Evolutionary conservation across 2,797 vertebrate genomes (phyloP).

Genomic region (Diglossa cyanea): DNA sequence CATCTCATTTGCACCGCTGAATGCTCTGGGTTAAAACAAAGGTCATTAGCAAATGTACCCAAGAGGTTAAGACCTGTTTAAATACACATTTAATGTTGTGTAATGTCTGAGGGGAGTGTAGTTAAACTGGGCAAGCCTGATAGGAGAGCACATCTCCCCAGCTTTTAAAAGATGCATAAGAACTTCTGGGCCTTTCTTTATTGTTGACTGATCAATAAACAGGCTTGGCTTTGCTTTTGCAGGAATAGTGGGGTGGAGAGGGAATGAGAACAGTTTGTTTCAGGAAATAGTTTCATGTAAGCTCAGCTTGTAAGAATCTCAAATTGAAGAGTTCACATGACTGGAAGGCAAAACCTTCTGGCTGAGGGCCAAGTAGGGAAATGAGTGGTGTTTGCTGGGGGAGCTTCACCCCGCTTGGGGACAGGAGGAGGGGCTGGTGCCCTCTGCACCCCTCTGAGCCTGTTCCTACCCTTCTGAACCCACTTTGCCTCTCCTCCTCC

Average conservation of each 20-base stretch:
- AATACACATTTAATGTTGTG: not conserved
- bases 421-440: not conserved
- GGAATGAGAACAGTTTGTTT: not conserved
- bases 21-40: not conserved
- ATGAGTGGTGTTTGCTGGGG: not conserved
- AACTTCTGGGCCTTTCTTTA: not conserved
- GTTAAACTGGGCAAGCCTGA: not conserved
- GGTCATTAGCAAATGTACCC: slow-evolving; percentile 7
- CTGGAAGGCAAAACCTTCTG: slow-evolving; percentile 56
- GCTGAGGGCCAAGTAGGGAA: not conserved
- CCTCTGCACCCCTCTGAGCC: not conserved
- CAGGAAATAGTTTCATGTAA: slow-evolving; percentile 55
- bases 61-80: slow-evolving; percentile 11
- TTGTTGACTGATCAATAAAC: not conserved
- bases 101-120: not conserved
- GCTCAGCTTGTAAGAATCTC: slow-evolving; percentile 44
- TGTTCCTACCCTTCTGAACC: not conserved
- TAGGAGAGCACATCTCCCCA: not conserved
- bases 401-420: not conserved
- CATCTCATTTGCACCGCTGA: not conserved
- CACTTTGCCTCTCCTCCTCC: not conserved
- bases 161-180: not conserved
- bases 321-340: slow-evolving; percentile 27
- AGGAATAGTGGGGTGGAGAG: not conserved
- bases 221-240: not conserved